These are phyloP conservation scores for Folsomia manolachei DNA, from an alignment of 2,888 invertebrate species.

Conservation along the genomic window DNA sequence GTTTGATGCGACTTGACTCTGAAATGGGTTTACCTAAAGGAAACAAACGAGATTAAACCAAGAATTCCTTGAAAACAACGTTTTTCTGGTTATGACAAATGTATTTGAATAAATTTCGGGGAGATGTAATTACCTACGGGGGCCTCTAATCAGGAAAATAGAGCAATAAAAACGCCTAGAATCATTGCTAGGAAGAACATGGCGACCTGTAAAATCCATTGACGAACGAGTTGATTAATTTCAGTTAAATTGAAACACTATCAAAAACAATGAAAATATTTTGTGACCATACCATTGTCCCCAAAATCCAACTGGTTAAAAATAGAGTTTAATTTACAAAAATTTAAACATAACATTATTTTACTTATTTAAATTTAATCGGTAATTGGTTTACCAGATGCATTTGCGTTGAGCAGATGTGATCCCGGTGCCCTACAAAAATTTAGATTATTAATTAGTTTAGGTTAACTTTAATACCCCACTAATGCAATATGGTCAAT, in stretches of 20 bases:
- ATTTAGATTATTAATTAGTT: background rate
- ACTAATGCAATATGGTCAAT: background rate
- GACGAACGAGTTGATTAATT: background rate
- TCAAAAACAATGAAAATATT: too few relatives aligned
- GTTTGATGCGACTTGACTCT: conserved; percentile 11
- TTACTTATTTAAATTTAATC: too few relatives aligned
- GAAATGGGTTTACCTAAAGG: conserved; percentile 18
- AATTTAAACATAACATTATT: too few relatives aligned
- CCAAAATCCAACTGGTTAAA: conserved; percentile 51
- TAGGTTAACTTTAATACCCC: too few relatives aligned
- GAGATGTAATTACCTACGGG: conserved; percentile 26
- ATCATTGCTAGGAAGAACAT: conserved; percentile 51
- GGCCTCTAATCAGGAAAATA: conserved; percentile 51
- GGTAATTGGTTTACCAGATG: too few relatives aligned
- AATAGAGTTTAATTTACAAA: too few relatives aligned
- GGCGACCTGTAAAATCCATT: conserved; percentile 12
- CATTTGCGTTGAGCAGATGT: conserved; percentile 51
- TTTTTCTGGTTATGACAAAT: too few relatives aligned
- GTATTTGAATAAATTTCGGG: too few relatives aligned
- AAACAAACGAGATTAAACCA: too few relatives aligned
- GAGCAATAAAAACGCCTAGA: conserved; percentile 51
- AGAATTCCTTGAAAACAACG: too few relatives aligned
- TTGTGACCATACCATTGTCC: conserved; percentile 48
- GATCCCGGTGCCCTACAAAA: conserved; percentile 50
- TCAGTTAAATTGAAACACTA: too few relatives aligned